phyloP scores from a whole-genome alignment of 2,888 invertebrate species.

The Callinectes sapidus region DNA sequence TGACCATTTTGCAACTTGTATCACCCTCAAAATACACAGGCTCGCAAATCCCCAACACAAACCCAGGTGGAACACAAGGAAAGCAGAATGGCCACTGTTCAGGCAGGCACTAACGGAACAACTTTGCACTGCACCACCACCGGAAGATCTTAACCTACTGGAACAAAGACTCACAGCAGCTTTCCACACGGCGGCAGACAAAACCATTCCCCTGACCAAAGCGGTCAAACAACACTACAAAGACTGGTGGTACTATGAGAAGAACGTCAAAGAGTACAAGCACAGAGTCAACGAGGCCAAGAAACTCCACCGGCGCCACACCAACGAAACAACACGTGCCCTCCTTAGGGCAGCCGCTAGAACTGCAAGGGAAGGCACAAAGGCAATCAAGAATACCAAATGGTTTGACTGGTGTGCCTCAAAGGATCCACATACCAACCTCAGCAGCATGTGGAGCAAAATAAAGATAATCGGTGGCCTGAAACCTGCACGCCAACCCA shows the following conservation, averaged over 20 bases:
- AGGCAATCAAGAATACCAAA: background rate
- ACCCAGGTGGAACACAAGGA: background rate
- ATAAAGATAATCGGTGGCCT: background rate
- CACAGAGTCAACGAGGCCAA: background rate
- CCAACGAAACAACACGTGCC: too few relatives aligned
- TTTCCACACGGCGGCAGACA: background rate
- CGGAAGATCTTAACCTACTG: background rate
- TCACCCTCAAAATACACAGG: background rate
- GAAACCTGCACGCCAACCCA: background rate
- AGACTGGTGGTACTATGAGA: background rate
- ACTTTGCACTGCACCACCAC: background rate
- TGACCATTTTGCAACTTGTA: background rate
- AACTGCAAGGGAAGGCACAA: background rate
- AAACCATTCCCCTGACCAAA: background rate
- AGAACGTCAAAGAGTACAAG: background rate
- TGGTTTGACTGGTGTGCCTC: slow-evolving; percentile 3
- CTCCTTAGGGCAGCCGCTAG: background rate
- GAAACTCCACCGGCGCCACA: background rate
- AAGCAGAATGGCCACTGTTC: slow-evolving; percentile 3
- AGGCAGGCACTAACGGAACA: background rate
- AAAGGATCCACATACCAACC: background rate
- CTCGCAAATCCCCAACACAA: background rate
- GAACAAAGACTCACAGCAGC: background rate
- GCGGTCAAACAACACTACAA: background rate
- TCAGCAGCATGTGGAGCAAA: background rate